Conservation (phyloP, 2,797 vertebrate species). For the Anabas testudineus region DNA sequence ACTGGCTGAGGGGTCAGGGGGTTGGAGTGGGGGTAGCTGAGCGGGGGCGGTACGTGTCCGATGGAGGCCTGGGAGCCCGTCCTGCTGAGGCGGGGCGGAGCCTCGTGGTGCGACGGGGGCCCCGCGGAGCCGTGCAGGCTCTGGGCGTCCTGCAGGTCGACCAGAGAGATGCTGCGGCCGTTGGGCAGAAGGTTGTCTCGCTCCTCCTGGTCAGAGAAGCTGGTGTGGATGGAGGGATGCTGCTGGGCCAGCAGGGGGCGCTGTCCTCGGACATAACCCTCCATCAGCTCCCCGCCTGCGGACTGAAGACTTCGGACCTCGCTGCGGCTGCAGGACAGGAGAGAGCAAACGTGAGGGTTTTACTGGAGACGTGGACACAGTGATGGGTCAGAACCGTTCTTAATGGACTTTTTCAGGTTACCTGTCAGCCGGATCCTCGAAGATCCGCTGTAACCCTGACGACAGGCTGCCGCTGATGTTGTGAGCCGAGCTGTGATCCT, state of each 20-base stretch:
- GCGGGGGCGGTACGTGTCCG: conserved; percentile 72
- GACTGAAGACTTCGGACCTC: conserved; percentile 88
- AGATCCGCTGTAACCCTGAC: conserved; percentile 95
- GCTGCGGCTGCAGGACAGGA: conserved; percentile 71
- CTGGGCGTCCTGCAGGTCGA: conserved; percentile 93
- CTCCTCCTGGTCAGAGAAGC: conserved; percentile 89
- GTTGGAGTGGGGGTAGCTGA: conserved; percentile 80
- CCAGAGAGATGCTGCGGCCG: conserved; percentile 93
- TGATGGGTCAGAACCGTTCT: no score
- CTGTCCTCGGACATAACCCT: conserved; percentile 84
- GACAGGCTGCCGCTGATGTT: conserved; percentile 93
- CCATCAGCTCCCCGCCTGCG: conserved; percentile 84
- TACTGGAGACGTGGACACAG: no score
- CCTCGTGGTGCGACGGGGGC: conserved; percentile 80
- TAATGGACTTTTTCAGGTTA: conserved; percentile 69
- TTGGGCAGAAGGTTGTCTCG: conserved; percentile 85
- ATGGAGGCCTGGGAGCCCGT: conserved; percentile 91
- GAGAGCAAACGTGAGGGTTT: no score
- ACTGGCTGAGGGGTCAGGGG: conserved; percentile 75
- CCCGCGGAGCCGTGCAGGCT: conserved; percentile 62
- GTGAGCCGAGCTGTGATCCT: conserved; percentile 89
- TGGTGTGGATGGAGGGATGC: conserved; percentile 83
- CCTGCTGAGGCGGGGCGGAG: conserved; percentile 83
- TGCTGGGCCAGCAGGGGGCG: conserved; percentile 87
- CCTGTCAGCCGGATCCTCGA: conserved; percentile 92